phyloP scores from a whole-genome alignment of 64 coral and sea anemone species.

The Montipora sp. region DNA sequence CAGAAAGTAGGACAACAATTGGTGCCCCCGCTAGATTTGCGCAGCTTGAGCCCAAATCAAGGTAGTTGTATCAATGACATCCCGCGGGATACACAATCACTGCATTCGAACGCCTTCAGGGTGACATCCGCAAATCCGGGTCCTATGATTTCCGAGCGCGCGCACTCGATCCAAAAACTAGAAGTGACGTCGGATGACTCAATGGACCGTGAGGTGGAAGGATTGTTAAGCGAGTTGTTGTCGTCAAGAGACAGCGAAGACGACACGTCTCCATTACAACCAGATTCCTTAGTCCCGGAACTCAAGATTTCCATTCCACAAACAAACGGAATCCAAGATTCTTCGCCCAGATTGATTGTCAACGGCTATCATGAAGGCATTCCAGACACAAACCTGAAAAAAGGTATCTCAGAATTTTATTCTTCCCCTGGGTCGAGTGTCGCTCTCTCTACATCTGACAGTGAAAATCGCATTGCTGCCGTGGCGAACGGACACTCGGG shows the following conservation, averaged over 20 bases:
- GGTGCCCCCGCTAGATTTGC: constrained; percentile 14
- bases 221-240: constrained; percentile 60
- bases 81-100: not conserved
- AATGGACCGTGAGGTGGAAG: constrained; percentile 85
- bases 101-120: not conserved
- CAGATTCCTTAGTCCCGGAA: not conserved
- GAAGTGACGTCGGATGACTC: constrained; percentile 80
- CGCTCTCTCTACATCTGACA: not conserved
- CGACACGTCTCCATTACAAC: not conserved
- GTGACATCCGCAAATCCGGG: not conserved
- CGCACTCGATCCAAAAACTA: constrained; percentile 5
- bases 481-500: not conserved
- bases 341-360: not conserved
- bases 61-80: not conserved
- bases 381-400: not conserved
- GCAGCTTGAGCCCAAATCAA: not conserved
- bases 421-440: not conserved
- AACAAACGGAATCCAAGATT: not conserved
- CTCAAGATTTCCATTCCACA: not conserved
- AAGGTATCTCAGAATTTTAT: not conserved
- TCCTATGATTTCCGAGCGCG: constrained; percentile 21
- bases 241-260: not conserved
- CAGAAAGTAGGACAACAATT: constrained; percentile 2
- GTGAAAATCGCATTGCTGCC: not conserved
- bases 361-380: constrained; percentile 7